Conservation (phyloP, 2,888 invertebrate genomes). For the Lithophane ornitopus region DNA sequence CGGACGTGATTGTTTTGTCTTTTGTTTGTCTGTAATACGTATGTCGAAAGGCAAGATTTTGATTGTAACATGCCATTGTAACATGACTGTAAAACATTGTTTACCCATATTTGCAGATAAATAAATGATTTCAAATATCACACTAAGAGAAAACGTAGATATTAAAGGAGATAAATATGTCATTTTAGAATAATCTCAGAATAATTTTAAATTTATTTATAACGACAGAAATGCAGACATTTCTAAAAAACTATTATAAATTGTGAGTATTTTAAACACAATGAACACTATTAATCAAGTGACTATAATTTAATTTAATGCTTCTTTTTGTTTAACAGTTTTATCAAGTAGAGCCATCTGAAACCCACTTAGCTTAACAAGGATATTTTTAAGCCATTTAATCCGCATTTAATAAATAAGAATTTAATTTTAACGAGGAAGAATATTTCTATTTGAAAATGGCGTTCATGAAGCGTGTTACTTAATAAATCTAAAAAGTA, state of each 20-base stretch:
- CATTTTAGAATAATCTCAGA: too few relatives aligned
- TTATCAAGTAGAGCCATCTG: neutral
- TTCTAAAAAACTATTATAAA: neutral
- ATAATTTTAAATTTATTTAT: neutral
- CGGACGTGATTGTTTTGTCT: neutral
- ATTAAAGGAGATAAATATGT: neutral
- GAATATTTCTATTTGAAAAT: slow-evolving; percentile 12
- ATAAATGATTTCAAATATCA: neutral
- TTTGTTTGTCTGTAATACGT: neutral
- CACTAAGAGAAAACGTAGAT: neutral
- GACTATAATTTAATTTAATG: neutral
- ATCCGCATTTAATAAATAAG: neutral
- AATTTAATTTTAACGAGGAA: neutral
- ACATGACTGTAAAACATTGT: neutral
- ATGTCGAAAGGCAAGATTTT: neutral
- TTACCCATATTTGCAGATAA: neutral
- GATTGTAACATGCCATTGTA: neutral
- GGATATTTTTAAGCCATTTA: neutral
- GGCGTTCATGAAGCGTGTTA: slow-evolving; percentile 27
- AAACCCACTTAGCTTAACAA: slow-evolving; percentile 13
- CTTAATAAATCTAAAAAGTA: slow-evolving; percentile 54
- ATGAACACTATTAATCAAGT: neutral
- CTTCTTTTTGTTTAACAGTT: neutral
- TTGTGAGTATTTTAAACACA: neutral
- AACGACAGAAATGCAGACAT: neutral